Percentiles rank a stretch among this genome's conserved stretches.
Evolutionary conservation across 1,140 invertebrate genomes (phyloP).

Genomic region (Drosophila jambulina): DNA sequence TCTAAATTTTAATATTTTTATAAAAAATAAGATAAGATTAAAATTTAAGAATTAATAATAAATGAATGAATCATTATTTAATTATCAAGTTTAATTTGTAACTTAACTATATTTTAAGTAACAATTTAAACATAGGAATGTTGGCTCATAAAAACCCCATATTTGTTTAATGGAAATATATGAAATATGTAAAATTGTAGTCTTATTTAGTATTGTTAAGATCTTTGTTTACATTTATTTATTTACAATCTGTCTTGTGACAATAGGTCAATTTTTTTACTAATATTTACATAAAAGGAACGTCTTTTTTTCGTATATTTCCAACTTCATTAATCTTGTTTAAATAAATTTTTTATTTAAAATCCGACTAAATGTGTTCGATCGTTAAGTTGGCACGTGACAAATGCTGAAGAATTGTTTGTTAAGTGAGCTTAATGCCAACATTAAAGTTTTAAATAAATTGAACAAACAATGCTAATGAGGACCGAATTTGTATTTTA

Average conservation of each 20-base stretch:
- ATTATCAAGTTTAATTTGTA: not conserved
- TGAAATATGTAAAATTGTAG: too few species aligned
- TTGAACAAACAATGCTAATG: not conserved
- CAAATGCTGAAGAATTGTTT: not conserved
- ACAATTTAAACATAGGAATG: not conserved
- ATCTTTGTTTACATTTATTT: too few species aligned
- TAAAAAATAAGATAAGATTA: not conserved
- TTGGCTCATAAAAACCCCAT: not conserved
- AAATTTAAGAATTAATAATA: not conserved
- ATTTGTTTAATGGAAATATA: not conserved
- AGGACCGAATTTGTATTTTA: too few species aligned
- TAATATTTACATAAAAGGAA: too few species aligned
- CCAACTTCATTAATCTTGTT: not conserved
- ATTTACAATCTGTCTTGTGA: too few species aligned
- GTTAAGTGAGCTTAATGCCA: not conserved
- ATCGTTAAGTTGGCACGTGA: not conserved
- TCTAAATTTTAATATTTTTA: not conserved
- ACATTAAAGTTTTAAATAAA: not conserved
- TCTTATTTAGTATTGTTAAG: not conserved
- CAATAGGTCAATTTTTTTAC: too few species aligned
- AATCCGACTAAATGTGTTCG: not conserved
- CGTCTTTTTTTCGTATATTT: not conserved
- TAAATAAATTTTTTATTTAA: not conserved
- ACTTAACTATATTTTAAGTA: not conserved
- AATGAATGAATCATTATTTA: not conserved